A percentile compares a stretch with the other conserved stretches of the same genome.
Conservation (phyloP, 2,113 vertebrate genomes). For the Poecilia latipinna region DNA sequence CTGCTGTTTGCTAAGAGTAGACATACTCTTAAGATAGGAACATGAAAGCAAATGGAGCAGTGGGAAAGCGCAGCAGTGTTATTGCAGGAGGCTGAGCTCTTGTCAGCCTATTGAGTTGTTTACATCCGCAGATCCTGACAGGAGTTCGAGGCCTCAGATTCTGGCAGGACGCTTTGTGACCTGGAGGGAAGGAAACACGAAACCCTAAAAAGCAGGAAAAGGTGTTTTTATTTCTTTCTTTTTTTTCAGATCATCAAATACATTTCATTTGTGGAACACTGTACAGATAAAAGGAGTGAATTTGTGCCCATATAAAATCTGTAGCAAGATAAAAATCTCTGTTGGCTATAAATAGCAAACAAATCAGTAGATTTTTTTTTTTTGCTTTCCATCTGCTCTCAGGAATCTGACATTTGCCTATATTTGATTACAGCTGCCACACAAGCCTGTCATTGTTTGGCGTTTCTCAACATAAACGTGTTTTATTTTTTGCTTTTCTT, state of each 20-base stretch:
- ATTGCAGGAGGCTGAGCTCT: conserved; percentile 41
- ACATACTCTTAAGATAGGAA: conserved; percentile 55
- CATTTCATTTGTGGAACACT: not conserved
- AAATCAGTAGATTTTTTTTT: conserved; percentile 28
- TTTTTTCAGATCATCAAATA: no score
- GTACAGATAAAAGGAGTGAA: not conserved
- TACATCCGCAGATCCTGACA: conserved; percentile 62
- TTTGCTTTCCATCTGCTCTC: not conserved
- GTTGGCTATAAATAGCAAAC: conserved; percentile 11
- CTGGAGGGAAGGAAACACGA: conserved; percentile 20
- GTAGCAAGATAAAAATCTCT: not conserved
- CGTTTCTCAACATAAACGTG: conserved; percentile 19
- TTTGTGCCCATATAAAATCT: not conserved
- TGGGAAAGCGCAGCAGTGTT: conserved; percentile 40
- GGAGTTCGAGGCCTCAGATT: conserved; percentile 48
- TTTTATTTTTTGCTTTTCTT: conserved; percentile 33
- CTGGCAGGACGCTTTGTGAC: conserved; percentile 36
- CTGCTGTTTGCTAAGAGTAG: conserved; percentile 27
- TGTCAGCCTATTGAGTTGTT: conserved; percentile 69
- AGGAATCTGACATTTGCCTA: conserved; percentile 32
- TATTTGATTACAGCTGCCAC: conserved; percentile 31
- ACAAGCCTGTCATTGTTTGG: conserved; percentile 16
- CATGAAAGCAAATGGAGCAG: conserved; percentile 65
- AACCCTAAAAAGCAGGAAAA: not conserved
- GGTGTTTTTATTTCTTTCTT: no score